Base-by-base conservation (phyloP, 2,797 vertebrate species). In the Macroramphosus scolopax region DNA sequence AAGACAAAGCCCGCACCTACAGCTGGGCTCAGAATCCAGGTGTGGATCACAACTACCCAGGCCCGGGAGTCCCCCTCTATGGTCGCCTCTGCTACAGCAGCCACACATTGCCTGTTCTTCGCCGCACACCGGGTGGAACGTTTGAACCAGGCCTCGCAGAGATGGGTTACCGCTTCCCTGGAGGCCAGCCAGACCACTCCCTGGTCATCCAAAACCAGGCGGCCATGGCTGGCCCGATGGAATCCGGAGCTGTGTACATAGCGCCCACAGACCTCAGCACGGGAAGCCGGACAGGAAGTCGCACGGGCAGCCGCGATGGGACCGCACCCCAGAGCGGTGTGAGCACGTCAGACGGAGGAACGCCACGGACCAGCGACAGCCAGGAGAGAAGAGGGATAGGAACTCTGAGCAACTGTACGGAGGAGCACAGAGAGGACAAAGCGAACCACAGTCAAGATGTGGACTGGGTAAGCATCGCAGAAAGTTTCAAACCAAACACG, bases 161-260 rank as follows among this genome's bases (percentile, higher is more conserved):
- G 68, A 53, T 90, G 22, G 85, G 82, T 0, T 90, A 89, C 38
- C 83, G 80, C 46, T 85, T 77, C 47, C 83, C 89, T 1, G 72
- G 78, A 9, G 84, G 79, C 44, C 87, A 84, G 25, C 87, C 83
- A 0, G 91, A 92, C 67, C 86, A 90, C 61, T 91, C 90, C 2
- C 79, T 91, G 48, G 89, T 92, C 66, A 91, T 92, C 75, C 90
- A 91, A 76, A 92, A 92, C 71, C 88, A 89, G 65, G 91, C 86
- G 0, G 84, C 89, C 40, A 66, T 86, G 73, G 89, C 82, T 0
- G 87, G 89, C 37, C 61, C 81, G 0, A 86, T 90, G 75, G 90
- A 91, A 44, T 87, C 88, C 0, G 91, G 89, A 4, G 84, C 85
- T 0, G 85, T 90, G 37, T 93, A 92, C 54, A 63, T 91, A 17